Evolutionary conservation across 2,888 invertebrate genomes (phyloP).

Genomic region (Pristionchus maxplancki): DNA sequence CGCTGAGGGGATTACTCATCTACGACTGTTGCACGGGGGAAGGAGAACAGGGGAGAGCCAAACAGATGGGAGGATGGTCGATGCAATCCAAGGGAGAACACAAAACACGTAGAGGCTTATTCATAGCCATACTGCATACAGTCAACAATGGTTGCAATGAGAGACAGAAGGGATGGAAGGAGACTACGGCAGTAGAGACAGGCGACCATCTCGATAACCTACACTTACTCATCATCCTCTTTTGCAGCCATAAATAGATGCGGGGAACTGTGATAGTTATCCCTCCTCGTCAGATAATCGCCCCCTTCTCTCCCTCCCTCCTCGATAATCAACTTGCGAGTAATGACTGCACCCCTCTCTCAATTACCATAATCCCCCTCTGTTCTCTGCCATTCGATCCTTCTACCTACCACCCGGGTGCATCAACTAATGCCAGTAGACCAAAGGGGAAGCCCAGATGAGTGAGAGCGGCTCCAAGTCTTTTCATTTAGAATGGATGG

Average conservation of each 20-base stretch:
- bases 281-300: neutral
- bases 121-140: conserved; percentile 1
- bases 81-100: neutral
- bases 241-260: neutral
- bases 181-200: neutral
- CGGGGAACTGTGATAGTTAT: neutral
- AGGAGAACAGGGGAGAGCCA: neutral
- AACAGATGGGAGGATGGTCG: conserved; percentile 10
- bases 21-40: conserved; percentile 16
- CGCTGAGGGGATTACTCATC: neutral
- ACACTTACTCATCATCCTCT: neutral
- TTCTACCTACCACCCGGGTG: conserved; percentile 28
- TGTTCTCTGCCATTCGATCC: neutral
- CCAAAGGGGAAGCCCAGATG: neutral
- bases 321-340: conserved; percentile 24
- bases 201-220: neutral
- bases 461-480: neutral
- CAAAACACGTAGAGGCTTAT: conserved; percentile 15
- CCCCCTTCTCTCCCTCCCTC: neutral
- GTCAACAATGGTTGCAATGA: conserved; percentile 4
- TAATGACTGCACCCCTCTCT: neutral
- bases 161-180: neutral
- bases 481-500: conserved; percentile 3
- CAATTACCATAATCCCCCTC: conserved; percentile 15
- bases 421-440: neutral